Conservation (phyloP, 2,888 invertebrate species). For the Hydraecia micacea region DNA sequence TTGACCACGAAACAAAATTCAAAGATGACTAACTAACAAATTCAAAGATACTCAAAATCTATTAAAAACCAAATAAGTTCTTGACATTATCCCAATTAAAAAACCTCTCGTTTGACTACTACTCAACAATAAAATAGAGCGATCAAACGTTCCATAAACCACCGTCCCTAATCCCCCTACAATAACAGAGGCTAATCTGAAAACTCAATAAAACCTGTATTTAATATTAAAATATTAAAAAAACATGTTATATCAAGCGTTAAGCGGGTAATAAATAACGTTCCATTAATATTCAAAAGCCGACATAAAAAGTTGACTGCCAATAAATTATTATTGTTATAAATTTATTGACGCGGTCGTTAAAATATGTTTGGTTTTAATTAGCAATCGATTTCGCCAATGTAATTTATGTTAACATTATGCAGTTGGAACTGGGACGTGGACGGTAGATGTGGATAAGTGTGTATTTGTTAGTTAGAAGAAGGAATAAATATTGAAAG, state of each 20-base stretch:
- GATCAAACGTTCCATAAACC: conserved; percentile 31
- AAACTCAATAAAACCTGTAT: conserved; percentile 57
- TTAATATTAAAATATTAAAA: conserved; percentile 57
- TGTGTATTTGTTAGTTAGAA: conserved; percentile 32
- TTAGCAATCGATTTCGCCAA: conserved; percentile 72
- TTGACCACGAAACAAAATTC: neutral
- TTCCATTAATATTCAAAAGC: conserved; percentile 77
- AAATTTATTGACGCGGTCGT: conserved; percentile 76
- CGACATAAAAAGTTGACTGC: conserved; percentile 75
- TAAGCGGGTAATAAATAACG: conserved; percentile 70
- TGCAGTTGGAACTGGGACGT: conserved; percentile 59
- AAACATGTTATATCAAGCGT: conserved; percentile 64
- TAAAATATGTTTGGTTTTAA: conserved; percentile 79
- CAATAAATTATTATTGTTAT: conserved; percentile 78
- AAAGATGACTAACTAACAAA: neutral
- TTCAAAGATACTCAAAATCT: neutral
- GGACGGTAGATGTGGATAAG: conserved; percentile 37
- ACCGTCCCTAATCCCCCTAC: conserved; percentile 18
- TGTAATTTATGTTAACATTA: conserved; percentile 68
- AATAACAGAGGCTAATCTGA: conserved; percentile 47
- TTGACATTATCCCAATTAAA: conserved; percentile 20
- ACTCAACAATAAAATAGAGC: conserved; percentile 39
- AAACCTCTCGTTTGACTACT: conserved; percentile 25
- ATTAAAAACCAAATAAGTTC: conserved; percentile 11
- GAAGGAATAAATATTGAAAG: neutral